A percentile compares a stretch with the other conserved stretches of the same genome.
Conservation (phyloP, 2,797 vertebrate genomes). For the Myoxocephalus aenaeus region DNA sequence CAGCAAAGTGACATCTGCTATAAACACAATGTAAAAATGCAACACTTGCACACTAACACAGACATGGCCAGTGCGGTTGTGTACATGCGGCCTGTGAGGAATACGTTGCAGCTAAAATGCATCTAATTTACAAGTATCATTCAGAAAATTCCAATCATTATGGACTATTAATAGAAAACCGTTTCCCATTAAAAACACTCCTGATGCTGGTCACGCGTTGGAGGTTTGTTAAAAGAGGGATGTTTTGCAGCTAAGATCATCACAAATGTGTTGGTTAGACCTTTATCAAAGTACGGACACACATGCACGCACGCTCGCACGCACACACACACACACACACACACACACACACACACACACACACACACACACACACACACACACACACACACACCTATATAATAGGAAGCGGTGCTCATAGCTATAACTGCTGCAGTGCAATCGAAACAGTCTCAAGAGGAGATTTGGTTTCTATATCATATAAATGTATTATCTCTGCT, state of each 20-base stretch:
- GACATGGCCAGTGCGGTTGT: constrained; percentile 20
- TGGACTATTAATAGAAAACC: constrained; percentile 67
- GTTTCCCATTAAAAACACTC: constrained; percentile 63
- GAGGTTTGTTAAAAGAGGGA: constrained; percentile 19
- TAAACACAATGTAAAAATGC: constrained; percentile 27
- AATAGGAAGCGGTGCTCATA: constrained; percentile 3
- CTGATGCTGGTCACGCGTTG: constrained; percentile 28
- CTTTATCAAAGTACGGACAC: constrained; percentile 37
- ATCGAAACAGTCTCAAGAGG: constrained; percentile 46
- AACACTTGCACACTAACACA: constrained; percentile 24
- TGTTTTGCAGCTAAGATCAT: constrained; percentile 23
- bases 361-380: constrained; percentile 33
- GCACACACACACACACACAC: constrained; percentile 33
- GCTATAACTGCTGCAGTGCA: constrained; percentile 42
- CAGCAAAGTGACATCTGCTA: constrained; percentile 41
- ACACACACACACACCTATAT: constrained; percentile 21
- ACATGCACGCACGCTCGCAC: constrained; percentile 32
- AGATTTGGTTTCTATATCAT: constrained; percentile 52
- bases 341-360: constrained; percentile 36
- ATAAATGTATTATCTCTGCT: constrained; percentile 40
- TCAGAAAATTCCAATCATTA: constrained; percentile 73
- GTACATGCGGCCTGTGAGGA: constrained; percentile 54
- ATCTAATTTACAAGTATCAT: constrained; percentile 73
- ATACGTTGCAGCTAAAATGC: constrained; percentile 71
- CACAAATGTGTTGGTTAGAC: constrained; percentile 14